A percentile compares a stretch with the other conserved stretches of the same genome.
These are phyloP conservation scores for Pagetopsis macropterus DNA, from an alignment of 2,797 vertebrate genomes.

Conservation along the genomic window DNA sequence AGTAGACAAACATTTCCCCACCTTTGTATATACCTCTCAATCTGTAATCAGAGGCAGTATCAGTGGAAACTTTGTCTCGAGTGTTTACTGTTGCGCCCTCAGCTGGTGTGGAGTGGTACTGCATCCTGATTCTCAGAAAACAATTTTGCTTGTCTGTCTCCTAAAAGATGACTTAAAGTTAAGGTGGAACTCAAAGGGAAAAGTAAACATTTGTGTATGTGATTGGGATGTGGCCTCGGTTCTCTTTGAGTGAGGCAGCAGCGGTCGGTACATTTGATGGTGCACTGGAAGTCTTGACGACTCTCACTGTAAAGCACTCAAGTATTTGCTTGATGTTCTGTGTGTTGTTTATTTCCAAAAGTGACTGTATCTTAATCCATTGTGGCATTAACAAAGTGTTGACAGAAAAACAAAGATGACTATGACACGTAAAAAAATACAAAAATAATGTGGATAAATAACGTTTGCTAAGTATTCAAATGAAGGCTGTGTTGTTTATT, in stretches of 20 bases:
- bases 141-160: slow-evolving; percentile 45
- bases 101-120: slow-evolving; percentile 86
- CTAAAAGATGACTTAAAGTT: slow-evolving; percentile 20
- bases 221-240: slow-evolving; percentile 52
- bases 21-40: slow-evolving; percentile 67
- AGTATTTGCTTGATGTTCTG: slow-evolving; percentile 91
- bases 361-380: slow-evolving; percentile 94
- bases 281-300: slow-evolving; percentile 80
- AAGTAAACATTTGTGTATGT: slow-evolving; percentile 37
- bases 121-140: slow-evolving; percentile 45
- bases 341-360: slow-evolving; percentile 90
- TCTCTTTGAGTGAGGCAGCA: slow-evolving; percentile 81
- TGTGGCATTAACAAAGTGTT: slow-evolving; percentile 88
- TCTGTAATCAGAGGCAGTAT: slow-evolving; percentile 58
- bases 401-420: slow-evolving; percentile 88
- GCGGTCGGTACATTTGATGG: slow-evolving; percentile 76
- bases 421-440: slow-evolving; percentile 61
- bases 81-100: slow-evolving; percentile 85
- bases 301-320: slow-evolving; percentile 76
- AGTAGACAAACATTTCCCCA: slow-evolving; percentile 40
- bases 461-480: slow-evolving; percentile 70
- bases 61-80: slow-evolving; percentile 77
- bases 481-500: slow-evolving; percentile 80
- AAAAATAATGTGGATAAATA: slow-evolving; percentile 72
- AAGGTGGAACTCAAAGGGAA: slow-evolving; percentile 41